Conservation (phyloP, 2,797 vertebrate genomes). For the Valencia hispanica region DNA sequence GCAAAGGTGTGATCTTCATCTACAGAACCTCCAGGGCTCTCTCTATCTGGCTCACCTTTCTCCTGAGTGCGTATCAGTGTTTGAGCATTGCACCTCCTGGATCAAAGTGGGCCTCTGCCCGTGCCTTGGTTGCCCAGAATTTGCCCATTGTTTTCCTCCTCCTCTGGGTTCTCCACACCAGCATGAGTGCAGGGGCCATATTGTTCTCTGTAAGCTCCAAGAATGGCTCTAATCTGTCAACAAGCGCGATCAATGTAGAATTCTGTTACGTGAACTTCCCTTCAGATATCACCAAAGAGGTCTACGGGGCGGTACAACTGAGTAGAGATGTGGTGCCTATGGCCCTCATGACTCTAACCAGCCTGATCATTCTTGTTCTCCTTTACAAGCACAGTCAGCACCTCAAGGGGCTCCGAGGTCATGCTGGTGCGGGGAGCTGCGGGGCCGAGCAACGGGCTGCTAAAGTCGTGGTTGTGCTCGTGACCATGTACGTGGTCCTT, state of each 20-base stretch:
- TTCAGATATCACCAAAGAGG: slow-evolving; percentile 60
- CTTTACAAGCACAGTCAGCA: slow-evolving; percentile 78
- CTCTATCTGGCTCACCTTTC: slow-evolving; percentile 84
- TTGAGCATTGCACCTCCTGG: slow-evolving; percentile 77
- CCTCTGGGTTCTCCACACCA: slow-evolving; percentile 77
- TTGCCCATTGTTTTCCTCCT: slow-evolving; percentile 67
- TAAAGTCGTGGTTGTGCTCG: slow-evolving; percentile 74
- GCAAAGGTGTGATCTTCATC: slow-evolving; percentile 78
- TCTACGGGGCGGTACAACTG: slow-evolving; percentile 73
- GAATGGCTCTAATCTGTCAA: slow-evolving; percentile 47
- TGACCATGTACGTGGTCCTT: slow-evolving; percentile 77
- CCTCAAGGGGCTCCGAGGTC: slow-evolving; percentile 62
- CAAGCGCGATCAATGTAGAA: slow-evolving; percentile 71
- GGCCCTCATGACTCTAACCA: slow-evolving; percentile 76
- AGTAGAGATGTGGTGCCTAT: slow-evolving; percentile 81
- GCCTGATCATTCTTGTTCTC: slow-evolving; percentile 77
- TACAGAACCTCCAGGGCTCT: slow-evolving; percentile 78
- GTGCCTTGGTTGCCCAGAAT: slow-evolving; percentile 45
- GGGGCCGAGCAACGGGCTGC: slow-evolving; percentile 75
- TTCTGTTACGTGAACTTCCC: slow-evolving; percentile 79
- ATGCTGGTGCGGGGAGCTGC: not conserved
- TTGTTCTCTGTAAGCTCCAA: slow-evolving; percentile 62
- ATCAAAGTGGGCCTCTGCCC: slow-evolving; percentile 67
- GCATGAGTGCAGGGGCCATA: slow-evolving; percentile 58
- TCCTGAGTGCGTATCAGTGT: slow-evolving; percentile 79